Evolutionary conservation across 1,140 invertebrate genomes (phyloP), one percentile per base, ranked within the genome.

Genomic region (Drosophila ficusphila): DNA sequence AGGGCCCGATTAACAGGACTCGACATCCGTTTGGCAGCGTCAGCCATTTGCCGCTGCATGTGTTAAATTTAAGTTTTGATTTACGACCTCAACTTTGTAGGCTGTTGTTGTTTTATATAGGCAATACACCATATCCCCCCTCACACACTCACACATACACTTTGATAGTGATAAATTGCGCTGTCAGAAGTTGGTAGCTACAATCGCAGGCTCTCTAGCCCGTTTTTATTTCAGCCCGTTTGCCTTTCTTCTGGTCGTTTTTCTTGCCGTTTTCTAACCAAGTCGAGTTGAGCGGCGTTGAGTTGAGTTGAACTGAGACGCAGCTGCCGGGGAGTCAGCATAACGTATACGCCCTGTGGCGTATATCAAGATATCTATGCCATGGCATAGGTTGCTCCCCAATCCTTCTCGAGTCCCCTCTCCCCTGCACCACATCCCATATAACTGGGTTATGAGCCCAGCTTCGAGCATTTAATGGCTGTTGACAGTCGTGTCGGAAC

Each of bases 51-150:
- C 77, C 82, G 82, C 81, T 86, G 77, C 81, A 86, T 88, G 82
- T 88, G 82, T 88, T 88, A 88, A 88, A 88, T 88, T 88, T 88
- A 82, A 89, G 82, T 88, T 88, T 88, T 88, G 82, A 88, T 88
- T 88, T 88, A 88, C 82, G 82, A 88, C 74, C 79, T 82, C 83
- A 88, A 88, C 77, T 88, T 88, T 88, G 77, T 86, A 86, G 82
- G 78, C 82, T 67, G 82, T 73, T 73, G 68, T 72, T 73, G 52
- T 60, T 57, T 60, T 76, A 54, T 83, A 79, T 76, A 69, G 79
- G 76, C 79, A 86, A 65, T 86, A 82, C 68, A 70, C 48, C 25
- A 2, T 38, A 54, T 47, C 14, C 44, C 3, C 47, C 11, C 39
- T 44, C 34, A 27, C 51, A 19, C 52, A 67, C 53, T 68, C 72